Percentiles rank a stretch among this genome's conserved stretches.
phyloP scores from a whole-genome alignment of 2,888 invertebrate species.

The Schizotus pectinicornis region DNA sequence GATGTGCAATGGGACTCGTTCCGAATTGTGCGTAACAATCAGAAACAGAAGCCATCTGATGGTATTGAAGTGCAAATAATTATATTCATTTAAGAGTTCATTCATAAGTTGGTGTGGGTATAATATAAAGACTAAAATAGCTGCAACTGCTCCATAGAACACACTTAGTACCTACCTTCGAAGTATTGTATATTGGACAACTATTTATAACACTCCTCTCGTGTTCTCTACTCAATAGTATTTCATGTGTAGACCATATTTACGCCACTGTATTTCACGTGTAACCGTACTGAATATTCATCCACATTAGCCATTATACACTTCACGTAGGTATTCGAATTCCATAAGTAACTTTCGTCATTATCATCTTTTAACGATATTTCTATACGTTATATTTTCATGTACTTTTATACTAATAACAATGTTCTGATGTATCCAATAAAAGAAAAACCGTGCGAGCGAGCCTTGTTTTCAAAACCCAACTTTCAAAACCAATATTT shows the following conservation, averaged over 20 bases:
- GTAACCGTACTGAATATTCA: too few species aligned
- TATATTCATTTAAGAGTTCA: constrained; percentile 13
- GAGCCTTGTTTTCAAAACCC: background rate
- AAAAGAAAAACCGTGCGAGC: too few species aligned
- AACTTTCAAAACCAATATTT: constrained; percentile 10
- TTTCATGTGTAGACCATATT: too few species aligned
- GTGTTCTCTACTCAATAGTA: too few species aligned
- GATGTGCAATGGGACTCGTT: constrained; percentile 17
- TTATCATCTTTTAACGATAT: constrained; percentile 22
- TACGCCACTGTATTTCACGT: too few species aligned
- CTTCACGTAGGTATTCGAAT: too few species aligned
- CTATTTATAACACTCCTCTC: too few species aligned
- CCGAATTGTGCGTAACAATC: constrained; percentile 18
- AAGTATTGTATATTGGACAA: constrained; percentile 8
- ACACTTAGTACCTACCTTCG: background rate
- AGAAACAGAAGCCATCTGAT: constrained; percentile 49
- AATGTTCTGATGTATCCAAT: constrained; percentile 13
- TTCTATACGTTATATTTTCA: constrained; percentile 17
- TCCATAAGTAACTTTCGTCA: constrained; percentile 10
- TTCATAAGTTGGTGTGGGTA: constrained; percentile 26
- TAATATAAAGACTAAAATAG: constrained; percentile 12
- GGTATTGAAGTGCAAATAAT: constrained; percentile 49
- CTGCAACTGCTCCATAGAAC: too few species aligned
- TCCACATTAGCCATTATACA: too few species aligned
- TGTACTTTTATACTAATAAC: constrained; percentile 25